Percentiles rank a stretch among this genome's conserved stretches.
Conservation (phyloP, 2,113 vertebrate species). For the Eclectus roratus region DNA sequence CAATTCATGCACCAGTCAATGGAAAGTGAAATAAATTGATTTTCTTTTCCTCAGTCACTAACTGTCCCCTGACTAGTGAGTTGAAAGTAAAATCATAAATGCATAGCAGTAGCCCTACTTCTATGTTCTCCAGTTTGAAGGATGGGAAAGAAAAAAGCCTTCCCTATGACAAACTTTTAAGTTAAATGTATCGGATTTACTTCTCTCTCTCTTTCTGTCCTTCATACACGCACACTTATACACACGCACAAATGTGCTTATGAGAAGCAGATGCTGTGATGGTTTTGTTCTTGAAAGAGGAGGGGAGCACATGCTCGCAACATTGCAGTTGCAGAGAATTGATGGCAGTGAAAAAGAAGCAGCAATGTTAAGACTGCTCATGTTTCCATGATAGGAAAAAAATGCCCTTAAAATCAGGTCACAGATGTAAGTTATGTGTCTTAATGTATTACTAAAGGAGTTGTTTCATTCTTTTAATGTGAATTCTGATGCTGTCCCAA, state of each 20-base stretch:
- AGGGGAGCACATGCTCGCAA: not conserved
- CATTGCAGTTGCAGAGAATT: not conserved
- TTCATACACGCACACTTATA: not conserved
- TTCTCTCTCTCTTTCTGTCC: not conserved
- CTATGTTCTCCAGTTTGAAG: not conserved
- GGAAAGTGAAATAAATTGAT: not conserved
- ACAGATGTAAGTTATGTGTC: not conserved
- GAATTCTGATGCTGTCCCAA: slow-evolving; percentile 10
- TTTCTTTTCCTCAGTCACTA: not conserved
- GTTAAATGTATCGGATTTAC: slow-evolving; percentile 60
- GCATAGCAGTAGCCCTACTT: not conserved
- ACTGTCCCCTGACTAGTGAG: not conserved
- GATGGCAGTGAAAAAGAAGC: not conserved
- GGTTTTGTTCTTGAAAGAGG: slow-evolving; percentile 54
- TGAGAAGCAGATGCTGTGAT: slow-evolving; percentile 74
- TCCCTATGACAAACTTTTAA: slow-evolving; percentile 16
- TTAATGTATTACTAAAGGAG: not conserved
- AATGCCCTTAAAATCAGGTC: slow-evolving; percentile 1
- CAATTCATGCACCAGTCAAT: not conserved
- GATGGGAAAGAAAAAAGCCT: not conserved
- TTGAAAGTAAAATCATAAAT: not conserved
- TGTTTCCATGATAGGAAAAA: slow-evolving; percentile 12
- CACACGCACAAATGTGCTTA: slow-evolving; percentile 64
- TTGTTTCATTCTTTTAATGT: not conserved
- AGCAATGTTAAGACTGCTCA: not conserved